Base-by-base conservation (phyloP, 2,888 invertebrate genomes). In the Prenolepis imparis region DNA sequence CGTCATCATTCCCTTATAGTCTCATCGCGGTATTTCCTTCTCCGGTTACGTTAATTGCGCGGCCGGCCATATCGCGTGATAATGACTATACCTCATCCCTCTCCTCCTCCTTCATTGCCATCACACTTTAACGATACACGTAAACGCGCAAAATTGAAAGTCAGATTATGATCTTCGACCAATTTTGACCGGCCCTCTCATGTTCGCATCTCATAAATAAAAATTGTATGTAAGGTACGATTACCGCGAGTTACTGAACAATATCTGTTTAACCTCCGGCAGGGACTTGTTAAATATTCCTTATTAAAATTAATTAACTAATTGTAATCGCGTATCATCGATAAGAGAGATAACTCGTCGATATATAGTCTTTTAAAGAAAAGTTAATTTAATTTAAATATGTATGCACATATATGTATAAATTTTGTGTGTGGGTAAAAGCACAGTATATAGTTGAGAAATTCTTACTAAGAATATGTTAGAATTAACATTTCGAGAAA, bases 31-130 rank as follows among this genome's bases (percentile, higher is more conserved):
- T 72, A 77, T 70, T 61, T 72, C 55, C 55, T 57, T 41, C 55
- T 77, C 73, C 41, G 57, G n/a, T 77, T 77, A 72, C 72, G 55
- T n/a, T 77, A 77, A 77, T 77, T 55, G 55, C 55, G 6, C 21
- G 32, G 21, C 3, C 39, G 18, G n/a, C n/a, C 1, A 61, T 55
- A 55, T 36, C 39, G 28, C 15, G 21, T 24, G 74, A 55, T 66
- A 48, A 66, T 18, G 18, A 12, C 32, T 28, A 32, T 15, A n/a
- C 39, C 41, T n/a, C n/a, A n/a, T n/a, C n/a, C 18, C 3, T 12
- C 15, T 3, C 12, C 41, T 12, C 12, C 3, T n/a, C 41, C 44
- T 1, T 15, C 48, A 36, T 48, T 0, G 18, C n/a, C 48, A n/a
- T n/a, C 48, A 18, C n/a, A 5, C 18, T 18, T 1, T 48, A 48